A percentile compares a stretch with the other conserved stretches of the same genome.
These are phyloP conservation scores for Hypomecis atomaria DNA, from an alignment of 2,888 invertebrate genomes.

Conservation along the genomic window DNA sequence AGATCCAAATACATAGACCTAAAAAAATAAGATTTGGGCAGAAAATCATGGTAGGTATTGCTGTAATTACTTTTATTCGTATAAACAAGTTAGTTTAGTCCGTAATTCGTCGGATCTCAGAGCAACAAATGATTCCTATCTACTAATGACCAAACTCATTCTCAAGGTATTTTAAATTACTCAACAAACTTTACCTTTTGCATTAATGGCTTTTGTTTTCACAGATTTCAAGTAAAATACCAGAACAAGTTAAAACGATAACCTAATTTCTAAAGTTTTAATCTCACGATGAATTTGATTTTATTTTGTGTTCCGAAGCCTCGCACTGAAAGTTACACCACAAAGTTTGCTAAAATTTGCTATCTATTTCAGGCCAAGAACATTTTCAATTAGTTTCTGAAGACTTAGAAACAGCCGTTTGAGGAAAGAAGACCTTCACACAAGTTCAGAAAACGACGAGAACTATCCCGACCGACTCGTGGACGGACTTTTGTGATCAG, in stretches of 20 bases:
- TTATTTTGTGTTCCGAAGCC: constrained; percentile 19
- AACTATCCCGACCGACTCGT: constrained; percentile 10
- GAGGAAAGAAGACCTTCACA: constrained; percentile 46
- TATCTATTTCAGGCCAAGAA: constrained; percentile 78
- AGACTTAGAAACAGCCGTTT: constrained; percentile 81
- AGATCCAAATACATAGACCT: too few species aligned
- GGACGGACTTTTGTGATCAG: constrained; percentile 14
- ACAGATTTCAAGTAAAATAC: constrained; percentile 5
- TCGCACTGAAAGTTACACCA: constrained; percentile 11
- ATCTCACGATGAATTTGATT: constrained; percentile 13
- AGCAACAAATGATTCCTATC: too few species aligned
- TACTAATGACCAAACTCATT: constrained; percentile 12
- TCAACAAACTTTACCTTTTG: background rate
- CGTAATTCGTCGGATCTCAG: too few species aligned
- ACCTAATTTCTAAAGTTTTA: constrained; percentile 21
- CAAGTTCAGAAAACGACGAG: background rate
- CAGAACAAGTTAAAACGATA: constrained; percentile 11
- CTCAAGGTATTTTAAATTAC: background rate
- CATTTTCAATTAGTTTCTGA: constrained; percentile 82
- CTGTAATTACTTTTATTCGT: too few species aligned
- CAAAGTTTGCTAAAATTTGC: constrained; percentile 35
- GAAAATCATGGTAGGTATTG: too few species aligned
- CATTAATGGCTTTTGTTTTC: constrained; percentile 15
- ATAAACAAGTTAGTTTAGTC: too few species aligned
- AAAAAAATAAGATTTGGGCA: too few species aligned